Evolutionary conservation across 2,797 vertebrate species (phyloP).

Genomic region (Sebastiscus albofasciatus): DNA sequence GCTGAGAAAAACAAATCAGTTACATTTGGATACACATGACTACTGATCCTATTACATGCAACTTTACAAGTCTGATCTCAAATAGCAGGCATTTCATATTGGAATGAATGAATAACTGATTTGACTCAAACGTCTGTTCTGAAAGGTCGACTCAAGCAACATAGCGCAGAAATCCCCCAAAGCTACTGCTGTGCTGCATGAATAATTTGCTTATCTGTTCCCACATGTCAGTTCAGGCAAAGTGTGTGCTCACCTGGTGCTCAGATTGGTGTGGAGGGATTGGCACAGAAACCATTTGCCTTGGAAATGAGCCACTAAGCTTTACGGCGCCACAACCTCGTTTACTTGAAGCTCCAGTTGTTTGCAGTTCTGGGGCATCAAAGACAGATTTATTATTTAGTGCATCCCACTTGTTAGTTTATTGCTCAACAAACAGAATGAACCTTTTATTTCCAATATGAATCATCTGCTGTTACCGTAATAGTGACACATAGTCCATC

Average conservation of each 20-base stretch:
- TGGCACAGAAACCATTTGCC: conserved; percentile 26
- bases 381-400: neutral
- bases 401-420: neutral
- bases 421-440: neutral
- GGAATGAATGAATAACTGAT: neutral
- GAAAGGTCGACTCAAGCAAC: neutral
- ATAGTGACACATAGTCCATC: neutral
- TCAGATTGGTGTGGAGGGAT: conserved; percentile 1
- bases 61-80: neutral
- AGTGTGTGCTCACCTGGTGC: conserved; percentile 3
- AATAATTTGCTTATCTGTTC: conserved; percentile 15
- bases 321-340: neutral
- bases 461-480: neutral
- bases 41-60: neutral
- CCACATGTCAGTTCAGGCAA: conserved; percentile 1
- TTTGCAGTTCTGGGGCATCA: neutral
- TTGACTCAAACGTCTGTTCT: neutral
- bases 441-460: neutral
- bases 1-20: neutral
- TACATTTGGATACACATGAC: conserved; percentile 2
- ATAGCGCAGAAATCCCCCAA: neutral
- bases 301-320: conserved; percentile 19
- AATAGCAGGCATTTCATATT: neutral
- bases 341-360: neutral
- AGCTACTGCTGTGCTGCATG: neutral